Conservation (phyloP, 2,888 invertebrate species). For the Volucella bombylans region DNA sequence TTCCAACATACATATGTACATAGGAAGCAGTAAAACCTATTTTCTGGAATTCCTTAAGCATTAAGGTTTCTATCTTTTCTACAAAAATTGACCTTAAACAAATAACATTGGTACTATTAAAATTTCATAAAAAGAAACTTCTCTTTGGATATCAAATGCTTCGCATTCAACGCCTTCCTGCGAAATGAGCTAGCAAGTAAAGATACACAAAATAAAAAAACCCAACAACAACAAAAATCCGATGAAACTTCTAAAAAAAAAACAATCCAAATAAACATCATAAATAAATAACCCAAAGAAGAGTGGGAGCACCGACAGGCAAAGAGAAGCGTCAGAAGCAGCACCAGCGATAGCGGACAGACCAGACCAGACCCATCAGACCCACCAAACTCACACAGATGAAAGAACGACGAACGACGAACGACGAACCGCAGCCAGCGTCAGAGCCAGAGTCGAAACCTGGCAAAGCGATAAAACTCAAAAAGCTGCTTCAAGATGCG, state of each 20-base stretch:
- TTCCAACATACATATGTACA: no score
- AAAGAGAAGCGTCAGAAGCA: constrained; percentile 8
- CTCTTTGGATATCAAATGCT: constrained; percentile 25
- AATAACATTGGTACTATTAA: constrained; percentile 35
- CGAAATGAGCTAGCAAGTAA: constrained; percentile 41
- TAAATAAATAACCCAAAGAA: constrained; percentile 59
- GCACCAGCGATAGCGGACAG: constrained; percentile 21
- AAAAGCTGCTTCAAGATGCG: constrained; percentile 69
- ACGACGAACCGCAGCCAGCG: no score
- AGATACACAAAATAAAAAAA: neutral
- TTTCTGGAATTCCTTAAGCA: no score
- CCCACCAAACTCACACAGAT: constrained; percentile 8
- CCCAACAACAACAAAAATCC: constrained; percentile 11
- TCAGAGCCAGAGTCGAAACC: neutral
- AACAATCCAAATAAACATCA: constrained; percentile 22
- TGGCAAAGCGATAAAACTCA: constrained; percentile 56
- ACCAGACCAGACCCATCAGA: constrained; percentile 29
- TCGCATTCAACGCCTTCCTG: constrained; percentile 60
- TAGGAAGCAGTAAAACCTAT: no score
- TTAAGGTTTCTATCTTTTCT: constrained; percentile 26
- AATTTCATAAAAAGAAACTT: constrained; percentile 11
- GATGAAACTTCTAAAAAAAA: constrained; percentile 51
- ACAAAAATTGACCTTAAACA: constrained; percentile 42
- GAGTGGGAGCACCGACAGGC: constrained; percentile 47
- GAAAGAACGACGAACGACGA: constrained; percentile 37